Evolutionary conservation across 2,888 invertebrate genomes (phyloP).

Genomic region (Stenolophus ochropezus): DNA sequence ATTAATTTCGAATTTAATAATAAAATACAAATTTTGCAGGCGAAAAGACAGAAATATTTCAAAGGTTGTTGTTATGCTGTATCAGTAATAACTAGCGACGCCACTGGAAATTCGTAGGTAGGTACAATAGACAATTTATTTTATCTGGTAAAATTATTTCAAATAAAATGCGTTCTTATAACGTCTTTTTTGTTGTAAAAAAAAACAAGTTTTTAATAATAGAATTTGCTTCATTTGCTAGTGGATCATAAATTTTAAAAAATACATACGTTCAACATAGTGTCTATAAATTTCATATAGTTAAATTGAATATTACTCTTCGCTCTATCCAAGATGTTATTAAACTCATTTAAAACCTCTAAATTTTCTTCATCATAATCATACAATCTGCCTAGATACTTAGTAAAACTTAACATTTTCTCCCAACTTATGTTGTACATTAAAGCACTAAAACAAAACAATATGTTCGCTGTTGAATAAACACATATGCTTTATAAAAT

Average conservation of each 20-base stretch:
- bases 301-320: not conserved
- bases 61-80: too few relatives aligned
- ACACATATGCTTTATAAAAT: too few relatives aligned
- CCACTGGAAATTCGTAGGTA: too few relatives aligned
- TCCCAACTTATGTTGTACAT: not conserved
- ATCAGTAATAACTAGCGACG: too few relatives aligned
- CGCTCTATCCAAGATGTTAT: not conserved
- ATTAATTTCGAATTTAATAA: too few relatives aligned
- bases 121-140: too few relatives aligned
- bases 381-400: conserved; percentile 26
- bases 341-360: conserved; percentile 20
- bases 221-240: not conserved
- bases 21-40: too few relatives aligned
- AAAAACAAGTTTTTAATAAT: too few relatives aligned
- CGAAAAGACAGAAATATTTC: too few relatives aligned
- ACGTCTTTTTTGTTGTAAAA: too few relatives aligned
- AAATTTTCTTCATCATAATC: conserved; percentile 33
- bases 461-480: not conserved
- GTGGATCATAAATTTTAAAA: not conserved
- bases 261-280: conserved; percentile 14
- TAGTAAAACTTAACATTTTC: not conserved
- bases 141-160: too few relatives aligned
- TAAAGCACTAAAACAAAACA: not conserved
- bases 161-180: too few relatives aligned
- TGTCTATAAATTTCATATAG: not conserved